These are phyloP conservation scores for Hermetia illucens DNA, from an alignment of 1,140 invertebrate genomes.

Conservation along the genomic window DNA sequence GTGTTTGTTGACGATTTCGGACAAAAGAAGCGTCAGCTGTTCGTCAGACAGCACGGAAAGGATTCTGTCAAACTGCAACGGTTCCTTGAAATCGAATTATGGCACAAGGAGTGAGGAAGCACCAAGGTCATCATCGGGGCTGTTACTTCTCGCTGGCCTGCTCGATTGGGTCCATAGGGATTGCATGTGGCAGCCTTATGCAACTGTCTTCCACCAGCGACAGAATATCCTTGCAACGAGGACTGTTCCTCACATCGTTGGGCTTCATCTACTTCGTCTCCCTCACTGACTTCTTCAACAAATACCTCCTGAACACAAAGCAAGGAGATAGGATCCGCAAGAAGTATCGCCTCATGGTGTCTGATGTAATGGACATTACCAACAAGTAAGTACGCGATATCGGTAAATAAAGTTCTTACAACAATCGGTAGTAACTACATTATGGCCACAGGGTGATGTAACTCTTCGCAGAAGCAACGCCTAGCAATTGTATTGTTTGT, in stretches of 20 bases:
- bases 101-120: no score
- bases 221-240: conserved; percentile 39
- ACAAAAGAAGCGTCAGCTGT: no score
- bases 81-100: no score
- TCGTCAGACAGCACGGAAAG: no score
- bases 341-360: conserved; percentile 42
- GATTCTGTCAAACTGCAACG: no score
- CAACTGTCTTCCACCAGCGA: conserved; percentile 25
- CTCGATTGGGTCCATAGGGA: conserved; percentile 25
- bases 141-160: conserved; percentile 27
- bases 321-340: conserved; percentile 37
- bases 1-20: no score
- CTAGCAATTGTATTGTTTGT: no score
- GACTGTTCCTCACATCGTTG: conserved; percentile 37
- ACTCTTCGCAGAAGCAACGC: no score
- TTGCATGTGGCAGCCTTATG: conserved; percentile 28
- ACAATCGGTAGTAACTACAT: no score
- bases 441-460: no score
- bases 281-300: conserved; percentile 42
- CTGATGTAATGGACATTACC: conserved; percentile 49
- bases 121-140: conserved; percentile 9
- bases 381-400: conserved; percentile 43
- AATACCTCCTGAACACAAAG: conserved; percentile 38
- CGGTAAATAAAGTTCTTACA: no score
- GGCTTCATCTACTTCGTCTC: conserved; percentile 48